Conservation (phyloP, 2,113 vertebrate species). For the Cariama cristata region DNA sequence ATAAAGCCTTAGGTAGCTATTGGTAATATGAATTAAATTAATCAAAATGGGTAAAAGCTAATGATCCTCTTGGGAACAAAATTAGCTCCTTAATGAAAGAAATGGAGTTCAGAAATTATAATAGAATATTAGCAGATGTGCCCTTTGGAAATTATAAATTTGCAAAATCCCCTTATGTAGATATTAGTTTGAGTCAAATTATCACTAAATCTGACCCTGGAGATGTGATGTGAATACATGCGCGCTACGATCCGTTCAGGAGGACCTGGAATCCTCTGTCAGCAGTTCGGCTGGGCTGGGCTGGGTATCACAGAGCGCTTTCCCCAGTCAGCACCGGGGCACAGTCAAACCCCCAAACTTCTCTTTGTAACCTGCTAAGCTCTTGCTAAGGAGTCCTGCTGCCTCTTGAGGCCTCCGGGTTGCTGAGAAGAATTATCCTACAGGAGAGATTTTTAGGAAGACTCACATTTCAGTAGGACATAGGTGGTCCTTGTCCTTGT, state of each 20-base stretch:
- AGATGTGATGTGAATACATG: background rate
- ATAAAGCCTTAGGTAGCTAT: conserved; percentile 67
- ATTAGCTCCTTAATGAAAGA: conserved; percentile 78
- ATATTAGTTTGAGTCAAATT: conserved; percentile 71
- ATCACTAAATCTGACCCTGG: conserved; percentile 70
- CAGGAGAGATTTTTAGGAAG: background rate
- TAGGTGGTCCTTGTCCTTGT: background rate
- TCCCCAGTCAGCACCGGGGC: background rate
- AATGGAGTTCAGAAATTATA: conserved; percentile 75
- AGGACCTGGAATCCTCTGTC: background rate
- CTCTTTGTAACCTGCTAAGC: background rate
- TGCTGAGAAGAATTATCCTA: background rate
- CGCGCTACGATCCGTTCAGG: background rate
- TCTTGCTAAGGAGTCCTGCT: background rate
- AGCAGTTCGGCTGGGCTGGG: background rate
- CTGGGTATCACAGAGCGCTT: background rate
- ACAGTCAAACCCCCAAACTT: background rate
- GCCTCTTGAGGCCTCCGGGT: background rate
- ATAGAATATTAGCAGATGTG: conserved; percentile 71
- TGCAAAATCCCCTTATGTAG: conserved; percentile 68
- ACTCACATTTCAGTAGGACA: background rate
- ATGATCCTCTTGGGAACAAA: conserved; percentile 74
- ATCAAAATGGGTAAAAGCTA: conserved; percentile 74
- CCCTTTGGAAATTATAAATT: conserved; percentile 78
- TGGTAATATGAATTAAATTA: conserved; percentile 71